phyloP scores from a whole-genome alignment of 2,113 vertebrate species.

The Ammodytes marinus region DNA sequence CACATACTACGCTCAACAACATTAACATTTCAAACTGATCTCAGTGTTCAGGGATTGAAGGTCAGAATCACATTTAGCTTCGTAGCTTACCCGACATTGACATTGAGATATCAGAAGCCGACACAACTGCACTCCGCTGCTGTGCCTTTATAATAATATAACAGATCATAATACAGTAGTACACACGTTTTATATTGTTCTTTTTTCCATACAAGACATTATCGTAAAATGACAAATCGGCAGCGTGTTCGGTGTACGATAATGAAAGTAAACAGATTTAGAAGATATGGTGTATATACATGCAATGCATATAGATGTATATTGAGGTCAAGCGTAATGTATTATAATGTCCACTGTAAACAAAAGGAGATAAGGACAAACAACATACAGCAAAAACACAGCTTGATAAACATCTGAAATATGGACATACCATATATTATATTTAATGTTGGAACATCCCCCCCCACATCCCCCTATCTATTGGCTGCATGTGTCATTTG shows the following conservation, averaged over 20 bases:
- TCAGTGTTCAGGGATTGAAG: slow-evolving; percentile 17
- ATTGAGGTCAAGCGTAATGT: slow-evolving; percentile 49
- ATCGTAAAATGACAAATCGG: slow-evolving; percentile 10
- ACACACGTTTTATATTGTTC: neutral
- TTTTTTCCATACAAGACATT: neutral
- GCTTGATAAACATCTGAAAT: slow-evolving; percentile 63
- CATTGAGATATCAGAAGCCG: slow-evolving; percentile 8
- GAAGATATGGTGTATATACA: slow-evolving; percentile 22
- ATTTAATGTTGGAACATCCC: slow-evolving; percentile 53
- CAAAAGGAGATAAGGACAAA: slow-evolving; percentile 40
- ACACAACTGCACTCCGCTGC: neutral
- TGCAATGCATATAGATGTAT: slow-evolving; percentile 30
- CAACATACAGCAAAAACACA: slow-evolving; percentile 30
- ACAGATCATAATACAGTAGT: neutral
- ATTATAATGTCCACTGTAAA: slow-evolving; percentile 38
- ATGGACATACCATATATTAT: slow-evolving; percentile 63
- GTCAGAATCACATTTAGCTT: slow-evolving; percentile 8
- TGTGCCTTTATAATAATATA: slow-evolving; percentile 14
- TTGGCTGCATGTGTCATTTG: slow-evolving; percentile 73
- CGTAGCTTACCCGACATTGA: slow-evolving; percentile 9
- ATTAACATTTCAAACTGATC: slow-evolving; percentile 12
- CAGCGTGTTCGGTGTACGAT: slow-evolving; percentile 7
- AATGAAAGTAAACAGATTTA: slow-evolving; percentile 26
- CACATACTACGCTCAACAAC: neutral
- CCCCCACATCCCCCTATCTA: slow-evolving; percentile 13